Evolutionary conservation across 2,797 vertebrate species (phyloP), one percentile per base, ranked within the genome.

Genomic region (Sternarchorhynchus goeldii): DNA sequence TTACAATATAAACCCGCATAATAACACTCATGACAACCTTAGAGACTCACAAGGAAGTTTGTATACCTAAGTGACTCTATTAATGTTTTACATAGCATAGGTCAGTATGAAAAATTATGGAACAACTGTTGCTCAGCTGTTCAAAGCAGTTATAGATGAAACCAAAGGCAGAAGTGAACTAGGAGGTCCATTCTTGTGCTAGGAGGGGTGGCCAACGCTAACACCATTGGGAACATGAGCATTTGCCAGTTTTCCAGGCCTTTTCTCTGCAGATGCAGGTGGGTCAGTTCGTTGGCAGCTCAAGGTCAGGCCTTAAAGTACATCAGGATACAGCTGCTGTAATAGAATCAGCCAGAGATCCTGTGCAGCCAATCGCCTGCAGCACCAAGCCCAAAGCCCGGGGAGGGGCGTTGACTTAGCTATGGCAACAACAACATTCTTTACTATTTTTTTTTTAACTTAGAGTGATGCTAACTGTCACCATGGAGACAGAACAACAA

Each of bases 241-340:
- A n/a, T 60, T 75, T 71, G 85, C 70, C 80, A 83, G 21, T 29
- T 80, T 81, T 84, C 70, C 68, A 59, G 64, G 64, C 70, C 36
- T 58, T 85, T 84, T 75, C 79, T 65, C 41, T 67, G 41, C 58
- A 65, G 62, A 69, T 32, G 64, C 34, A 63, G 39, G 60, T 70
- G 77, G 76, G 79, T 73, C 80, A 81, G 64, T 59, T 34, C 34
- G 72, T 82, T 74, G 53, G 69, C 77, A 72, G 21, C 75, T 81
- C 65, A 81, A 81, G 75, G 81, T 79, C 69, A 78, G 71, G 59
- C 31, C 64, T 39, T 73, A 50, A 59, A 62, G 67, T 67, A 39
- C 59, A 75, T 79, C 77, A 75, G 78, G 78, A 63, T 86, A 87
- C 89, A 90, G 89, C 82, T 79, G 64, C 76, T 79, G 81, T 86